Evolutionary conservation across 1,140 invertebrate species (phyloP).

Genomic region (Bacillus rossius): DNA sequence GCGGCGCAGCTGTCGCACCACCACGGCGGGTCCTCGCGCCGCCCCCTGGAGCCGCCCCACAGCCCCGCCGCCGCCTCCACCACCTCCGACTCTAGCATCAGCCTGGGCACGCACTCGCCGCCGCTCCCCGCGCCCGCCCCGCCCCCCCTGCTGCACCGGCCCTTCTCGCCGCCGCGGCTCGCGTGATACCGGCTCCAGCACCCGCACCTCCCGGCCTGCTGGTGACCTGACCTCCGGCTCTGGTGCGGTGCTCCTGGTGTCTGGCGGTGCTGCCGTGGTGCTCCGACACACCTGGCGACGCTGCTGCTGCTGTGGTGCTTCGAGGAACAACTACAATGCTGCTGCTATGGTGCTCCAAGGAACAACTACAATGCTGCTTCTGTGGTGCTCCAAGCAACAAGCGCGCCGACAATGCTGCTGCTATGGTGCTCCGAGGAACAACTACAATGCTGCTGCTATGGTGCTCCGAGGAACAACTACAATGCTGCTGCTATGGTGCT

Average conservation of each 20-base stretch:
- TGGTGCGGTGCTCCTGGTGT: no score
- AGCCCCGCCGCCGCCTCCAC: constrained; percentile 32
- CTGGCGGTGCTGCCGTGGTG: not conserved
- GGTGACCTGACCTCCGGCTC: constrained; percentile 5
- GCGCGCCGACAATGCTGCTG: no score
- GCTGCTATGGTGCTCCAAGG: no score
- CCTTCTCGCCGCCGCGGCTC: constrained; percentile 46
- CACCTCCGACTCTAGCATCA: constrained; percentile 46
- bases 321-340: not conserved
- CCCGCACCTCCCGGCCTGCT: constrained; percentile 18
- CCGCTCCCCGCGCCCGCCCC: constrained; percentile 29
- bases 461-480: no score
- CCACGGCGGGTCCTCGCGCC: constrained; percentile 22
- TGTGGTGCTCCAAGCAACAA: no score
- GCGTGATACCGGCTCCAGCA: constrained; percentile 43
- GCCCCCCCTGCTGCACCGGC: constrained; percentile 40
- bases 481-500: no score
- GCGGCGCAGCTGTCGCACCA: constrained; percentile 39
- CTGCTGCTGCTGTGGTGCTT: not conserved
- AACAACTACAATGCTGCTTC: no score
- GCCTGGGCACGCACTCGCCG: constrained; percentile 48
- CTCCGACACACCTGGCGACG: not conserved
- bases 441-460: no score
- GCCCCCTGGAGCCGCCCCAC: constrained; percentile 19
- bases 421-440: no score